A percentile compares a stretch with the other conserved stretches of the same genome.
Conservation (phyloP, 30 jellyfish, hydroid and myxozoan species). For the Catostylus mosaicus region DNA sequence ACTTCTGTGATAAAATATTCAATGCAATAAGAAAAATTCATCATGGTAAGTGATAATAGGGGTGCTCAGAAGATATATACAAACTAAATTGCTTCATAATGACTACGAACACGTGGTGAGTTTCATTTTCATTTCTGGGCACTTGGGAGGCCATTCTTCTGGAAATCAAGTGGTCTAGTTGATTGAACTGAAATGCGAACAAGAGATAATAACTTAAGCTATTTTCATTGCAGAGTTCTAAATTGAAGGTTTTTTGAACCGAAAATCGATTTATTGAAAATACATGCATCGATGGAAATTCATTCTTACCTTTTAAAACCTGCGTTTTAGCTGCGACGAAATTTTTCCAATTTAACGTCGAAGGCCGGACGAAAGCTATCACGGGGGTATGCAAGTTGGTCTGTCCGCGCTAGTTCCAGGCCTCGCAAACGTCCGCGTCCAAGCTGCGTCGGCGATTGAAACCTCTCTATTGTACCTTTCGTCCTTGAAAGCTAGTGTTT, state of each 20-base stretch:
- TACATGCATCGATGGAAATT: neutral
- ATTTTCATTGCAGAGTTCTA: neutral
- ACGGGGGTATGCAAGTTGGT: neutral
- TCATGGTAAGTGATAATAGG: neutral
- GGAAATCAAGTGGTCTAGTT: no score
- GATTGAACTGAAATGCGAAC: neutral
- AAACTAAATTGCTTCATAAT: neutral
- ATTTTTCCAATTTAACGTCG: neutral
- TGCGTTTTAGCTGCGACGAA: neutral
- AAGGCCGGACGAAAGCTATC: neutral
- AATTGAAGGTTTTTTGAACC: neutral
- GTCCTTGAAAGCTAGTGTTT: no score
- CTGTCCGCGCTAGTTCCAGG: conserved; percentile 13
- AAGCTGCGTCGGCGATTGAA: conserved; percentile 7
- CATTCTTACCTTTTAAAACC: neutral
- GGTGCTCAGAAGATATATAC: neutral
- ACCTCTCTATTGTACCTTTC: neutral
- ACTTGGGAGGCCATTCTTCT: neutral
- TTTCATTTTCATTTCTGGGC: neutral
- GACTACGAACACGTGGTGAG: neutral
- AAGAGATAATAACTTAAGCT: neutral
- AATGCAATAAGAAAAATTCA: neutral
- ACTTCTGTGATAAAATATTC: neutral
- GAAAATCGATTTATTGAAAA: neutral
- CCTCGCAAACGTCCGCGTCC: conserved; percentile 1